Evolutionary conservation across 2,888 invertebrate species (phyloP).

Genomic region (Cantharis nigra): DNA sequence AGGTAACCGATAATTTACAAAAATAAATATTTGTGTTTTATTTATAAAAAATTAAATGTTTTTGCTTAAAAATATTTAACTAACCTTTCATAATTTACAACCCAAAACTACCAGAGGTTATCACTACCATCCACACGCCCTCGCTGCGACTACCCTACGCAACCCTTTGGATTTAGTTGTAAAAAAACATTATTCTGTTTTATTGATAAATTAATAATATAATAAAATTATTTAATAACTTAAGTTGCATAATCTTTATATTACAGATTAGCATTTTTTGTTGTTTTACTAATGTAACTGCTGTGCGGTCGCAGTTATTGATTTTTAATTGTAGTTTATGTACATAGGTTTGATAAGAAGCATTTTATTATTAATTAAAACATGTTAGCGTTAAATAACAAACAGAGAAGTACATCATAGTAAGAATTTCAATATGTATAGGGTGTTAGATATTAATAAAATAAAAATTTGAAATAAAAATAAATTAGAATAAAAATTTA

Average conservation of each 20-base stretch:
- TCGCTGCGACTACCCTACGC: neutral
- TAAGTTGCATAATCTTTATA: neutral
- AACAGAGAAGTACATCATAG: too few relatives aligned
- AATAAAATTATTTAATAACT: neutral
- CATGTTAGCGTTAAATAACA: neutral
- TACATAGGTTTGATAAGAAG: neutral
- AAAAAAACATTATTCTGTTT: neutral
- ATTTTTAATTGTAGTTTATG: neutral
- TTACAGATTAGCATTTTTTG: neutral
- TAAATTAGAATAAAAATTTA: too few relatives aligned
- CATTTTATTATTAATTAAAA: neutral
- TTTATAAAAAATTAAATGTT: neutral
- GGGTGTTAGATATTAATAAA: neutral
- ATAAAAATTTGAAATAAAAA: too few relatives aligned
- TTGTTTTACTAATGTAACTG: neutral
- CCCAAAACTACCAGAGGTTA: neutral
- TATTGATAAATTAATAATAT: neutral
- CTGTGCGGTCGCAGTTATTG: neutral
- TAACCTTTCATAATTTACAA: neutral
- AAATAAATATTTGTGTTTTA: neutral
- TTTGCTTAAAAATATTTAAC: neutral
- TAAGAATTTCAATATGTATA: neutral
- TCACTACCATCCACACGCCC: neutral
- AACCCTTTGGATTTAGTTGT: neutral
- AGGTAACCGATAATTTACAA: neutral